Conservation (phyloP, 2,888 invertebrate species). For the Sminthurides aquaticus region DNA sequence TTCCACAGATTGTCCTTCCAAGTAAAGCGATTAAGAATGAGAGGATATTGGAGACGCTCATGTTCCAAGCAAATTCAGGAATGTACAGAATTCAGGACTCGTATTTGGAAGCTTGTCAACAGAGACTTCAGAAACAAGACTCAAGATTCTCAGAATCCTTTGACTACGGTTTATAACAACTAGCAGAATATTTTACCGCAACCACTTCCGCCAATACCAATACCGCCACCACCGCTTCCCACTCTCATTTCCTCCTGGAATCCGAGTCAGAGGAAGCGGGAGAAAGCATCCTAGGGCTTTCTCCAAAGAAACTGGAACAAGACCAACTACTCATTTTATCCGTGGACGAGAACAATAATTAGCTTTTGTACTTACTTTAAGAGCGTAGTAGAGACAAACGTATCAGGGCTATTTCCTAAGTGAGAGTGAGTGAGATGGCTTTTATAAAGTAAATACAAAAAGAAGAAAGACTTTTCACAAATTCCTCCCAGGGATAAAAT, state of each 20-base stretch:
- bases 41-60: slow-evolving; percentile 79
- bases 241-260: neutral
- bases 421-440: too few species aligned
- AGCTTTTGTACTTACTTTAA: neutral
- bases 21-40: slow-evolving; percentile 89
- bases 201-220: too few species aligned
- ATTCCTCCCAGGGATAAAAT: too few species aligned
- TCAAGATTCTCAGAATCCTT: slow-evolving; percentile 75
- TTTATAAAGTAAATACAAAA: too few species aligned
- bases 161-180: slow-evolving; percentile 61
- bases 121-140: slow-evolving; percentile 78
- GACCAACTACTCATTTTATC: neutral
- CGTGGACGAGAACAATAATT: neutral
- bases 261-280: neutral
- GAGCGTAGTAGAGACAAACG: too few species aligned
- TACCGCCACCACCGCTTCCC: too few species aligned
- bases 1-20: slow-evolving; percentile 77
- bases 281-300: too few species aligned
- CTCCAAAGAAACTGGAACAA: neutral
- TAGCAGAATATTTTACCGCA: too few species aligned
- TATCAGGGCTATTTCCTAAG: too few species aligned
- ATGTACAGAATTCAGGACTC: slow-evolving; percentile 86
- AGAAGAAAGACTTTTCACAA: too few species aligned
- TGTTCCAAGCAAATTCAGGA: slow-evolving; percentile 87
- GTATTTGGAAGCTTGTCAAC: slow-evolving; percentile 78